These are phyloP conservation scores for Drosophila mayaguana DNA, from an alignment of 2,888 invertebrate genomes.

Conservation along the genomic window DNA sequence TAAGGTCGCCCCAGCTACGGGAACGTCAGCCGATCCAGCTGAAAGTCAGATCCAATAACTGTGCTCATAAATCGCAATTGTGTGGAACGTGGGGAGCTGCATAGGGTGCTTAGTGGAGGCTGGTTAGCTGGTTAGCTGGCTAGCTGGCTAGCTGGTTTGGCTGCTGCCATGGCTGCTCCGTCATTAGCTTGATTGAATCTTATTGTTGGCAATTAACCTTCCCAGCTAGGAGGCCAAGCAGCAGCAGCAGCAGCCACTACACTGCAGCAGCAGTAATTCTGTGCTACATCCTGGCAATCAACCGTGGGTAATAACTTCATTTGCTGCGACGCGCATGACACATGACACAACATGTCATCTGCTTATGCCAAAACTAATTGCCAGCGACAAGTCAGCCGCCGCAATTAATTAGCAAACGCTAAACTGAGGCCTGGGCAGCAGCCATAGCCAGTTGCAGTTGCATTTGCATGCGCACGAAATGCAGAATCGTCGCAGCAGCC, in stretches of 20 bases:
- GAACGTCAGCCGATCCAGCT: constrained; percentile 23
- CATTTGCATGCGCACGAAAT: constrained; percentile 62
- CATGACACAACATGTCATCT: constrained; percentile 77
- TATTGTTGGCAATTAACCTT: constrained; percentile 79
- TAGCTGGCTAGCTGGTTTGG: constrained; percentile 39
- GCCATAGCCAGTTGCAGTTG: constrained; percentile 4
- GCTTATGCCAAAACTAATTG: constrained; percentile 69
- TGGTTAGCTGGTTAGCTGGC: constrained; percentile 30
- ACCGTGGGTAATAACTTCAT: constrained; percentile 68
- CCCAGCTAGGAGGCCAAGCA: constrained; percentile 62
- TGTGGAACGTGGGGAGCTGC: constrained; percentile 40
- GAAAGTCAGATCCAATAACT: constrained; percentile 31
- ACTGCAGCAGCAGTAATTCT: constrained; percentile 25
- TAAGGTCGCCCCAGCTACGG: constrained; percentile 49
- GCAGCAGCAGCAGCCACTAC: constrained; percentile 10
- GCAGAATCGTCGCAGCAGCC: constrained; percentile 4
- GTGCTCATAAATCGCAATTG: constrained; percentile 74
- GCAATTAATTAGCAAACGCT: constrained; percentile 75
- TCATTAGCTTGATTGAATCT: constrained; percentile 81
- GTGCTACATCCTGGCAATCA: constrained; percentile 34
- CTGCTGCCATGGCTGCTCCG: constrained; percentile 45
- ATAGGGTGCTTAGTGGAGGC: constrained; percentile 29
- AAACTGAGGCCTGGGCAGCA: constrained; percentile 41
- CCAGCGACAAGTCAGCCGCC: constrained; percentile 64
- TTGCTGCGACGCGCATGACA: constrained; percentile 57